These are phyloP conservation scores for Trichechus manatus DNA, from an alignment of 2,113 vertebrate genomes.

Conservation along the genomic window DNA sequence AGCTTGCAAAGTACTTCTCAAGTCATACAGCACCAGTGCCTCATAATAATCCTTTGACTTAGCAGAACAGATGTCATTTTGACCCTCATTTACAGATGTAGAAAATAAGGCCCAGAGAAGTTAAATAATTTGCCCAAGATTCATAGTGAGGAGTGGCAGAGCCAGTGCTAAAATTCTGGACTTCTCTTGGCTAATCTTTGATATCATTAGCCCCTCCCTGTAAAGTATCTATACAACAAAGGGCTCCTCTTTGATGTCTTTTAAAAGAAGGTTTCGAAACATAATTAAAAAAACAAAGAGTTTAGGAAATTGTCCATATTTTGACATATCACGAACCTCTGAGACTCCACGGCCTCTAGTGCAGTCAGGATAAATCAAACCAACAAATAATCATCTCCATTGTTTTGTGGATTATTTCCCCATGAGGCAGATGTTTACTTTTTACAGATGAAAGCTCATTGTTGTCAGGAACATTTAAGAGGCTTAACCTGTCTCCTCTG, in stretches of 20 bases:
- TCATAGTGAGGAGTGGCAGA: background rate
- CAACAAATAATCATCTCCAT: constrained; percentile 76
- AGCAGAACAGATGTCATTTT: constrained; percentile 50
- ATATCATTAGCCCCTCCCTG: background rate
- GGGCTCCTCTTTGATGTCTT: background rate
- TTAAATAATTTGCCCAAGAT: constrained; percentile 42
- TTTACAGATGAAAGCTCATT: constrained; percentile 82
- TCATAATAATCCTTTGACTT: constrained; percentile 50
- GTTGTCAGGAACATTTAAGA: constrained; percentile 83
- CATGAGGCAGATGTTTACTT: constrained; percentile 81
- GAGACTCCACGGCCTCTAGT: background rate
- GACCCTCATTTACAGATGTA: constrained; percentile 56
- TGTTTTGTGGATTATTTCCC: constrained; percentile 80
- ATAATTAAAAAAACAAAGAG: background rate
- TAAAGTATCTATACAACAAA: background rate
- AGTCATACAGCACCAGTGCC: constrained; percentile 62
- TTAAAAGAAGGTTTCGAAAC: constrained; percentile 27
- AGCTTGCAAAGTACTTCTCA: constrained; percentile 63
- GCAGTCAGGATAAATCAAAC: constrained; percentile 70
- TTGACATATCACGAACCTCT: background rate
- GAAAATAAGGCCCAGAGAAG: background rate
- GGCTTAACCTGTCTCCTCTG: constrained; percentile 83
- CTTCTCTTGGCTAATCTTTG: constrained; percentile 48
- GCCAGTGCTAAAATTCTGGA: background rate
- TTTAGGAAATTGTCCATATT: constrained; percentile 56